Base-by-base conservation (phyloP, 2,888 invertebrate genomes). In the Nipponacmea schrenckii region DNA sequence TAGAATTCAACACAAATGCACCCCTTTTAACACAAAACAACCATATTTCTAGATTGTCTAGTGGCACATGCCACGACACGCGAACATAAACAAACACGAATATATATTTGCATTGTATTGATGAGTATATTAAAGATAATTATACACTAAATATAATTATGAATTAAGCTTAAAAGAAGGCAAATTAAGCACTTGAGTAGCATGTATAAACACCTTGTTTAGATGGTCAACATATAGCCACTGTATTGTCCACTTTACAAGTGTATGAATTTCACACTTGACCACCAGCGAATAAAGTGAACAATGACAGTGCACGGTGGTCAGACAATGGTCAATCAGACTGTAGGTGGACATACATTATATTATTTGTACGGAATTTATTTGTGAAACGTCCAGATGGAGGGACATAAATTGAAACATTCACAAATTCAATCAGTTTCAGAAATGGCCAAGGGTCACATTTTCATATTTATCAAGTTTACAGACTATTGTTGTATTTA, bases 201-300 rank as follows among this genome's bases (percentile, higher is more conserved):
- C 56, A 14, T 24, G 56, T 56, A 24, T 56, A 56, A 56, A 56
- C 56, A 56, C 10, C 10, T 14, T 56, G 24, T 56, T 10, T 56
- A 56, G 10, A 15, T 20, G 20, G 56, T 56, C 20, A 56, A 56
- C 56, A 56, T 24, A 56, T 56, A 24, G 10, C 20, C 24, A 56
- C 20, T 24, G 56, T 56, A 56, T 56, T 56, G 56, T 56, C 24
- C 56, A 56, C 56, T 56, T 24, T 15, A 56, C 56, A 56, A 56
- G 56, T 56, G 56, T 24, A 56, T 56, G 56, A 56, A 56, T 56
- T 56, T 56, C 56, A 56, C 56, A 56, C 56, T 56, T 56, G 56
- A 56, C 56, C 56, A 56, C 56, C 56, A 56, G 20, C 20, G 20
- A 56, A 56, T 24, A 56, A 10, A 56, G 20, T 3, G 56, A 56